phyloP scores from a whole-genome alignment of 2,797 vertebrate species.

The Tokudaia muenninki region DNA sequence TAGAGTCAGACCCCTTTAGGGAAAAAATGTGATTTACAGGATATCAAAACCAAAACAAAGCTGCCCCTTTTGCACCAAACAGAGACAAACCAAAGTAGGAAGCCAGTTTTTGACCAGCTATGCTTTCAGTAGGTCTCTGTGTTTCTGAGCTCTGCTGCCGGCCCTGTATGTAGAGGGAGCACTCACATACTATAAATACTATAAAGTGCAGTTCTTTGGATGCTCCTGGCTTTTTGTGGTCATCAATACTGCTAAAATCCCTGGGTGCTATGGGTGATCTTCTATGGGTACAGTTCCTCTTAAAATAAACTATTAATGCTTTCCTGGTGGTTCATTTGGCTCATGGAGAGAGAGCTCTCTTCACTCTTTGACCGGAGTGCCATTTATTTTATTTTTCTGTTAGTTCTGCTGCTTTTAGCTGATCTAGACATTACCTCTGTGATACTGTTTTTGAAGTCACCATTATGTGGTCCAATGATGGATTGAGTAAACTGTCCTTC shows the following conservation, averaged over 20 bases:
- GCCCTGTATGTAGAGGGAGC: neutral
- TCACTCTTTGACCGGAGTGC: neutral
- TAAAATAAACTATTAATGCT: neutral
- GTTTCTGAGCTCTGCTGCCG: neutral
- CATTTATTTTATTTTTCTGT: constrained; percentile 13
- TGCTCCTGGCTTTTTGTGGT: neutral
- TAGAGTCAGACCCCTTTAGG: neutral
- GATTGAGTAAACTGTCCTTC: neutral
- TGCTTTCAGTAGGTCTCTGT: neutral
- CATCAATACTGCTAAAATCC: neutral
- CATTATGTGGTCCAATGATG: neutral
- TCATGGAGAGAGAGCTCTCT: neutral
- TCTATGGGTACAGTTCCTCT: neutral
- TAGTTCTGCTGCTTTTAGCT: constrained; percentile 37
- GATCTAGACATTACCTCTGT: neutral
- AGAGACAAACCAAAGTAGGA: neutral
- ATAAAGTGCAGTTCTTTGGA: neutral
- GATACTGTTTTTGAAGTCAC: constrained; percentile 11
- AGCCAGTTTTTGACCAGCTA: neutral
- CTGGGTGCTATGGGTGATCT: neutral
- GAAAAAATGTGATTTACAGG: neutral
- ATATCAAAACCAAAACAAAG: neutral
- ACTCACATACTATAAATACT: neutral
- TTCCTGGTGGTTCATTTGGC: neutral
- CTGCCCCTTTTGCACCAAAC: neutral